Evolutionary conservation across 2,888 invertebrate genomes (phyloP).

Genomic region (Iphiclides podalirius): DNA sequence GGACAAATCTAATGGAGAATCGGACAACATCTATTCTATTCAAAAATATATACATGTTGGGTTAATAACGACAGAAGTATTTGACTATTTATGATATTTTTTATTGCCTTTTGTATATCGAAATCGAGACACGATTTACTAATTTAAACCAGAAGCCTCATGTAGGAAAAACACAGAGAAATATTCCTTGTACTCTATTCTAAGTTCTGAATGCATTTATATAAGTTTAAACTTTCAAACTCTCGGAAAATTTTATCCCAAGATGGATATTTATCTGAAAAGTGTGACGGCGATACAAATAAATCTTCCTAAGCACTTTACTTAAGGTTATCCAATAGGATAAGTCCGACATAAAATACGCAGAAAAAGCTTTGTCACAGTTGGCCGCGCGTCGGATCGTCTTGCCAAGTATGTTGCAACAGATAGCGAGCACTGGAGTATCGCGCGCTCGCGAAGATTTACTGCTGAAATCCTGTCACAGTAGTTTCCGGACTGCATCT

Average conservation of each 20-base stretch:
- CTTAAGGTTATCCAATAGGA: constrained; percentile 33
- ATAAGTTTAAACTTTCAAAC: constrained; percentile 16
- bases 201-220: constrained; percentile 16
- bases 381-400: constrained; percentile 57
- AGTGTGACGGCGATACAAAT: constrained; percentile 27
- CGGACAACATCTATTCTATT: too few relatives aligned
- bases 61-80: too few relatives aligned
- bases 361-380: constrained; percentile 55
- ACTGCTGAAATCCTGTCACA: constrained; percentile 60
- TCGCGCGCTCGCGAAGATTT: constrained; percentile 47
- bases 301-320: constrained; percentile 32
- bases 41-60: too few relatives aligned
- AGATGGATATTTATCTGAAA: constrained; percentile 24
- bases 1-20: too few relatives aligned
- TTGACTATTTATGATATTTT: too few relatives aligned
- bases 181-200: too few relatives aligned
- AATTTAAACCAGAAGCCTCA: too few relatives aligned
- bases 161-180: too few relatives aligned
- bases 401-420: constrained; percentile 75
- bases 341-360: constrained; percentile 26
- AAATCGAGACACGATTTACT: too few relatives aligned
- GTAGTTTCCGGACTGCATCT: constrained; percentile 33
- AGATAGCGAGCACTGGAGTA: constrained; percentile 48
- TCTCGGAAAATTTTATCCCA: constrained; percentile 18
- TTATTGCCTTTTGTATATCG: too few relatives aligned